Evolutionary conservation across 1,140 invertebrate genomes (phyloP), one percentile per base, ranked within the genome.

Genomic region (Ceratoteleas bidentatus): DNA sequence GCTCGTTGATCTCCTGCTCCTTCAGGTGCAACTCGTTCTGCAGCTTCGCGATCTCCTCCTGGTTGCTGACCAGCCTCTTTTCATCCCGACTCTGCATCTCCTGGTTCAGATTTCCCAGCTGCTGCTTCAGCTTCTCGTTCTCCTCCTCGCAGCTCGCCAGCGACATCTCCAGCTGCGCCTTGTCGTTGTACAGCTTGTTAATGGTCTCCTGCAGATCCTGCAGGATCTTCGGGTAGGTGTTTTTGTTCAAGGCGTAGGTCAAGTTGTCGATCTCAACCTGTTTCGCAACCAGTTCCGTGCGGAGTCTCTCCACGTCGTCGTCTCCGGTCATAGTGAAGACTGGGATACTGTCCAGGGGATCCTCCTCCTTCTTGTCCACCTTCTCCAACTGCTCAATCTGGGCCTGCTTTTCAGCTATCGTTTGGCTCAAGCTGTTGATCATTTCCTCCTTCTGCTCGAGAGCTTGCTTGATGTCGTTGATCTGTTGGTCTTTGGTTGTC

Each of bases 161-260:
- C 0, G 61, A 38, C 80, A 78, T 83, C 14, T 90, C 84, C n/a
- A 91, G 6, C 4, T 87, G 77, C 0, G 77, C 61, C 10, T 88
- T 91, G 11, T 92, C 90, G 6, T 89, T 88, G 49, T 91, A 89
- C 6, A 92, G 33, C 11, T 62, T 75, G 81, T 91, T 89, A 0
- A 91, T 87, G 9, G 85, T 89, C 3, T 91, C 88, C 56, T 92
- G 91, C 24, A 91, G 74, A 10, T 89, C 85, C 40, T 91, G 87
- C 8, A 91, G 77, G 6, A 92, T 88, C 8, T 38, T 62, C 0
- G 89, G 89, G 70, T 88, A 89, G 0, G 88, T 87, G 24, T 87
- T 89, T 32, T 91, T 87, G 47, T 81, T 88, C 3, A 91, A 53
- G 5, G 88, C 77, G 32, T 88, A 88, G 24, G 89, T 88, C 1